A percentile compares a stretch with the other conserved stretches of the same genome.
phyloP scores from a whole-genome alignment of 2,797 vertebrate genomes.

The Spinus pinus region DNA sequence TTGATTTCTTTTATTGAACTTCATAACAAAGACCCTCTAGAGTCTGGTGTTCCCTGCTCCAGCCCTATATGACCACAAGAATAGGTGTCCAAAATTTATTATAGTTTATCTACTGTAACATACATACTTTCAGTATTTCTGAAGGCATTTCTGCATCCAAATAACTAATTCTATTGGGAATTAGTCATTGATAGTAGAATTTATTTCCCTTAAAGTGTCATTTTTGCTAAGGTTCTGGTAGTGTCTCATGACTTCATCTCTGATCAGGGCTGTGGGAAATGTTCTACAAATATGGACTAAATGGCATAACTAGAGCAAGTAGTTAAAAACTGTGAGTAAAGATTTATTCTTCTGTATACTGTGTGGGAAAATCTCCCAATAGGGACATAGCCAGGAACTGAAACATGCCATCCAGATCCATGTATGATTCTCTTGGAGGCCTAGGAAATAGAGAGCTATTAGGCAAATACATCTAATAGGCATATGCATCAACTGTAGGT shows the following conservation, averaged over 20 bases:
- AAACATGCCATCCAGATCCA: not conserved
- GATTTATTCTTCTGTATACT: not conserved
- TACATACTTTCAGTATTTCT: not conserved
- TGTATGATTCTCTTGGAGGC: not conserved
- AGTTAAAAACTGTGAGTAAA: not conserved
- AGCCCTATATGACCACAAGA: not conserved
- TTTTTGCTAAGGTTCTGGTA: not conserved
- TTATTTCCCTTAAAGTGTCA: not conserved
- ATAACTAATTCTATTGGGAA: not conserved
- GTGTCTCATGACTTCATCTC: not conserved
- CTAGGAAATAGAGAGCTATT: not conserved
- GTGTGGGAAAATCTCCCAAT: not conserved
- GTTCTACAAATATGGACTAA: not conserved
- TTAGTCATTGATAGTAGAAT: not conserved
- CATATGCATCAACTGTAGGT: not conserved
- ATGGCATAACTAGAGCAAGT: not conserved
- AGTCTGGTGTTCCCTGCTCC: not conserved
- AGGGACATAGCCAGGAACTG: not conserved
- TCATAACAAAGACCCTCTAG: not conserved
- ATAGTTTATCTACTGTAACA: not conserved
- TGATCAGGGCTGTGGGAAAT: not conserved
- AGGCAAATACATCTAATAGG: not conserved
- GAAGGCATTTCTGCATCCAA: not conserved
- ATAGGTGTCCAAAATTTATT: not conserved
- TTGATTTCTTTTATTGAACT: not conserved